Percentiles rank a stretch among this genome's conserved stretches.
Conservation (phyloP, 2,888 invertebrate genomes). For the Phyllotreta striolata region DNA sequence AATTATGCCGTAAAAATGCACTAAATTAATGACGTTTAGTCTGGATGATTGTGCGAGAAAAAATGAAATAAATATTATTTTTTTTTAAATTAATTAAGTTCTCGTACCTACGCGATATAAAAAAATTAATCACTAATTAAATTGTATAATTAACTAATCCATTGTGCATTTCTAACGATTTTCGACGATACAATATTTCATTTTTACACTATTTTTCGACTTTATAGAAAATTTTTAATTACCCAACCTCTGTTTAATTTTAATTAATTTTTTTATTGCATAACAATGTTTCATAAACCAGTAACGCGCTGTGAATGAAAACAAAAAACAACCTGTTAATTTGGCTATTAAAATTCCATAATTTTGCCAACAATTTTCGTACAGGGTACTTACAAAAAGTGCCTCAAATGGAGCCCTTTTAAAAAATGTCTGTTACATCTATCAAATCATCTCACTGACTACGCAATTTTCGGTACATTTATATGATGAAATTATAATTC, state of each 20-base stretch:
- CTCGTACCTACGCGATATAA: too few species aligned
- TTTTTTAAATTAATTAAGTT: too few species aligned
- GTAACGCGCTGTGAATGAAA: not conserved
- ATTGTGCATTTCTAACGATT: too few species aligned
- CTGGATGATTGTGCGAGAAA: too few species aligned
- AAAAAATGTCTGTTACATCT: not conserved
- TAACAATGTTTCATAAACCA: not conserved
- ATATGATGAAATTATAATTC: constrained; percentile 1
- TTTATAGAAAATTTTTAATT: not conserved
- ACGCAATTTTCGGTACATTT: not conserved
- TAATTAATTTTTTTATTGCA: not conserved
- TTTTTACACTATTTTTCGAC: constrained; percentile 6
- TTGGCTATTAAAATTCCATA: too few species aligned
- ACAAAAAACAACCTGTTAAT: not conserved
- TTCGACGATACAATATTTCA: too few species aligned
- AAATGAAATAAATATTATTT: too few species aligned
- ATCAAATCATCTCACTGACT: constrained; percentile 6
- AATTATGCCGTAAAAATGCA: too few species aligned
- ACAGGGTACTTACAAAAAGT: not conserved
- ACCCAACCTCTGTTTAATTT: not conserved
- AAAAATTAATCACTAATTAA: too few species aligned
- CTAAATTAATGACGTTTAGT: too few species aligned
- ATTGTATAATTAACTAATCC: too few species aligned
- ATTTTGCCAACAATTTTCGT: not conserved
- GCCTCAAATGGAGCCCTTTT: not conserved